These are phyloP conservation scores for Botia kubotai DNA, from an alignment of 2,797 vertebrate genomes.

Conservation along the genomic window DNA sequence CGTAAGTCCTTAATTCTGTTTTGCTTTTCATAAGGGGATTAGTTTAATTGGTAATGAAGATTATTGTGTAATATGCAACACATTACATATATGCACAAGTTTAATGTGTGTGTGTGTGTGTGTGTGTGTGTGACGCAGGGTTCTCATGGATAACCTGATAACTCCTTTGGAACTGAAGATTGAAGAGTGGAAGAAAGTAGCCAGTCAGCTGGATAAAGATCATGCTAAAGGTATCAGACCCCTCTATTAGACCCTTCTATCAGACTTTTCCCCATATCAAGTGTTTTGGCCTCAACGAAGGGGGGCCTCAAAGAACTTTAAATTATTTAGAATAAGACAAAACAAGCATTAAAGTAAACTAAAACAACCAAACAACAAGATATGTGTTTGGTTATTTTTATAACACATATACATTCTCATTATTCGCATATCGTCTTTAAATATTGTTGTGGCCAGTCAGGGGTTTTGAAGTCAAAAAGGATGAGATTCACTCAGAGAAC, in stretches of 20 bases:
- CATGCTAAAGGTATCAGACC: slow-evolving; percentile 81
- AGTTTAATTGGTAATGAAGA: slow-evolving; percentile 7
- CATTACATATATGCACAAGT: not conserved
- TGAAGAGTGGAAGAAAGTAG: slow-evolving; percentile 86
- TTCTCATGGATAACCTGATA: slow-evolving; percentile 82
- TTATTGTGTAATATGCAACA: not conserved
- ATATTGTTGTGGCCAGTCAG: no score
- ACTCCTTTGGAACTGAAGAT: slow-evolving; percentile 82
- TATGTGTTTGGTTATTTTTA: no score
- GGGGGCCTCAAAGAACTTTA: no score
- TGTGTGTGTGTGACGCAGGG: slow-evolving; percentile 65
- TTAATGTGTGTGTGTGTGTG: not conserved
- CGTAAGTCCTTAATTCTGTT: slow-evolving; percentile 68
- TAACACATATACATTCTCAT: no score
- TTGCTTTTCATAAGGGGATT: not conserved
- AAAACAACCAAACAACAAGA: no score
- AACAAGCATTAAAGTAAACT: no score
- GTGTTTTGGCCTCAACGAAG: no score
- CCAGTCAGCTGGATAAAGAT: slow-evolving; percentile 85
- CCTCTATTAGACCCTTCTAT: not conserved
- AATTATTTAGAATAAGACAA: no score
- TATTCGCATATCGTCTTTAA: no score
- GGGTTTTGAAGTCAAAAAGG: no score
- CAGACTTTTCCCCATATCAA: not conserved
- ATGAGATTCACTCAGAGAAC: not conserved